Evolutionary conservation across 2,797 vertebrate species (phyloP).

Genomic region (Salmo trutta): DNA sequence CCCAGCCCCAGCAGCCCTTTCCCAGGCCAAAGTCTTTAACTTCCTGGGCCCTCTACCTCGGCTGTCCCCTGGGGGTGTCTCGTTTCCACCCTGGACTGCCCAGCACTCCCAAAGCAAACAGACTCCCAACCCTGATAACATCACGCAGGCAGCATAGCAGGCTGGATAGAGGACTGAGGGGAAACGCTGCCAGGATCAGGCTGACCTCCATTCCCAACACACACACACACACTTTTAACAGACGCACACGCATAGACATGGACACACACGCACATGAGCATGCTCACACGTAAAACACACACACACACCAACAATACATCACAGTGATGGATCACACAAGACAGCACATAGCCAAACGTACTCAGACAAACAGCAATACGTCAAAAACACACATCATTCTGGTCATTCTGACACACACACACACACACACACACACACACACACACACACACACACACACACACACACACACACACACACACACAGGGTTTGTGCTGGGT

Average conservation of each 20-base stretch:
- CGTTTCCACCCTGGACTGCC: conserved; percentile 52
- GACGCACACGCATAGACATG: conserved; percentile 25
- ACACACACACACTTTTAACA: not conserved
- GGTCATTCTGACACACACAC: too few relatives aligned
- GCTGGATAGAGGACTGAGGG: conserved; percentile 37
- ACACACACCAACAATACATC: conserved; percentile 8
- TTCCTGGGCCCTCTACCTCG: conserved; percentile 71
- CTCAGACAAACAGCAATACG: conserved; percentile 29
- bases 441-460: too few relatives aligned
- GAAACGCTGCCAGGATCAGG: conserved; percentile 55
- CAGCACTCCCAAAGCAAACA: conserved; percentile 68
- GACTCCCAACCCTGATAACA: conserved; percentile 69
- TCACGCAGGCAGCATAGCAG: conserved; percentile 55
- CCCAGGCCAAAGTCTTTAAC: conserved; percentile 74
- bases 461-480: too few relatives aligned
- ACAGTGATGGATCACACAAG: conserved; percentile 35
- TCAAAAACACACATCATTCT: conserved; percentile 9
- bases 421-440: too few relatives aligned
- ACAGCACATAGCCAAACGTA: conserved; percentile 23
- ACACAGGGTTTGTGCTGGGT: too few relatives aligned
- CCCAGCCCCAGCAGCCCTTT: conserved; percentile 64
- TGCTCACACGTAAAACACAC: not conserved
- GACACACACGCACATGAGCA: not conserved
- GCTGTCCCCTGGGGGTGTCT: conserved; percentile 57
- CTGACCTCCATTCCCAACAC: conserved; percentile 54